Base-by-base conservation (phyloP, 1,140 invertebrate species). In the Zaprionus gabonicus region DNA sequence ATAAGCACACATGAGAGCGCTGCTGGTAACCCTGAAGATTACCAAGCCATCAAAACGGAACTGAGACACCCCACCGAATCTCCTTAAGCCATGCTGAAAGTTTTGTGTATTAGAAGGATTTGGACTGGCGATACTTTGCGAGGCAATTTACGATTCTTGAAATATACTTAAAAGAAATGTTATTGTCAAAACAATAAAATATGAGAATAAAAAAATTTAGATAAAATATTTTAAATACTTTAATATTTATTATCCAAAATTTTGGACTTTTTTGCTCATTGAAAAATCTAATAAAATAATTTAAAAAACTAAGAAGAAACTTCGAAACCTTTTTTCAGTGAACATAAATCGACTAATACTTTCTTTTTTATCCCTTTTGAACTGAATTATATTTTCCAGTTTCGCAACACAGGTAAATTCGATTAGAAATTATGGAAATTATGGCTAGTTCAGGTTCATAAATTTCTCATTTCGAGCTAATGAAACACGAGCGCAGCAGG, bases 41-140 rank as follows among this genome's bases (percentile, higher is more conserved):
- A 41, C 9, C n/a, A 2, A 58, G 44, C 31, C 46, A 28, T 49
- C 25, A 6, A 41, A 34, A 55, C 15, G 15, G 53, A 23, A 46
- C 27, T 13, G 6, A 49, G 46, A 23, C 9, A 23, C 46, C 1
- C 2, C 10, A 25, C 9, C 4, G 5, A 28, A 5, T 56, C 53
- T 56, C 12, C 41, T 1, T 64, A 55, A 70, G 25, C 59, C 20
- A 9, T 17, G 15, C 10, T 71, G 4, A 71, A 71, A 71, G 34
- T 71, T 55, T 13, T 38, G 51, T 46, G 15, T 15, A n/a, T 56
- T 71, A 44, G 59, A 59, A 2, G 56, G 41, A 38, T 59, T 36
- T 34, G 4, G 15, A 3, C 15, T 25, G 36, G 28, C 34, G 23
- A 25, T 44, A 6, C 53, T 56, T 27, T 31, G 27, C 12, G 3